Evolutionary conservation across 2,113 vertebrate genomes (phyloP).

Genomic region (Sinosuthora webbiana): DNA sequence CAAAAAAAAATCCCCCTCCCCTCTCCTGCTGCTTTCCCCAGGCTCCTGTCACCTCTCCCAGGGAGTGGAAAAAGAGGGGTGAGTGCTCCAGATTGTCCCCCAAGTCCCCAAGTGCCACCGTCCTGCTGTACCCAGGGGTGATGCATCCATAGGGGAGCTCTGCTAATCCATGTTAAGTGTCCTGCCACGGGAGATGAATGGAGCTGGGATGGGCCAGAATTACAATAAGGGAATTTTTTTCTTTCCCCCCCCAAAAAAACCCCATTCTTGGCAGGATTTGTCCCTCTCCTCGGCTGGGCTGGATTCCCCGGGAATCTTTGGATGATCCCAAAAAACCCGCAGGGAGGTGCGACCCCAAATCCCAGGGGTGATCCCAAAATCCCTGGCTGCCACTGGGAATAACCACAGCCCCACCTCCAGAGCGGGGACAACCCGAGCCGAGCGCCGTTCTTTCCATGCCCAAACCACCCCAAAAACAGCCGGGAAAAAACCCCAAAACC

Average conservation of each 20-base stretch:
- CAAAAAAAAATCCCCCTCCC: not conserved
- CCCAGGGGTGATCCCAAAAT: rapidly evolving
- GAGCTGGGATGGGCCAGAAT: not conserved
- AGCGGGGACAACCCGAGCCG: rapidly evolving
- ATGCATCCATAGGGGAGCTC: rapidly evolving
- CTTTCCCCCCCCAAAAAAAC: rapidly evolving
- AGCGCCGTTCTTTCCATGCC: rapidly evolving
- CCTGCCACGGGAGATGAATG: not conserved
- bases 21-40: not conserved
- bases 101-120: not conserved
- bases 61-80: rapidly evolving
- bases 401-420: rapidly evolving
- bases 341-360: not conserved
- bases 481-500: not conserved
- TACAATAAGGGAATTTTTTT: rapidly evolving
- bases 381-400: not conserved
- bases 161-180: rapidly evolving
- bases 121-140: not conserved
- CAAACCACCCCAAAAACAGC: not conserved
- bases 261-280: not conserved
- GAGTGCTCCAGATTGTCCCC: not conserved
- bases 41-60: not conserved
- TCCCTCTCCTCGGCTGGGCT: rapidly evolving
- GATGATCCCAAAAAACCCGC: not conserved
- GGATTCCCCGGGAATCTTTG: rapidly evolving